Base-by-base conservation (phyloP, 1,140 invertebrate genomes). In the Stegodyphus mimosarum region DNA sequence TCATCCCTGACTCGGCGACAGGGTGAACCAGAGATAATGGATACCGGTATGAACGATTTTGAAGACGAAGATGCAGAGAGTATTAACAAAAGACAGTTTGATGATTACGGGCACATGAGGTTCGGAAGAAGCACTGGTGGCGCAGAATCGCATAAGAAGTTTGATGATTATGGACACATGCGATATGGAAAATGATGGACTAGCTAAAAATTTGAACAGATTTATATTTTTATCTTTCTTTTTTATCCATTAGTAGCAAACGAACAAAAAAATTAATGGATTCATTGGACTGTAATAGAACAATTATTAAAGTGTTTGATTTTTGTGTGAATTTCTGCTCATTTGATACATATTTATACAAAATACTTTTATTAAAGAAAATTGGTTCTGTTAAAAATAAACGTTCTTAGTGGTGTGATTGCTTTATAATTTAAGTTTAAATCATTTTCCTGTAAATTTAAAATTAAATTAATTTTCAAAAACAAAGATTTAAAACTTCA, bases 161-260 rank as follows among this genome's bases (percentile, higher is more conserved):
- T 93, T 88, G 93, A 94, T 87, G 93, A 94, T 88, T 94, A 94
- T 85, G 94, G 94, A 2, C 93, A 94, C 88, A 91, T 94, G 89
- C 90, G 94, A 87, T 94, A 94, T 88, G 94, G 94, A 66, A 86
- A 87, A 63, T 33, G 33, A 33, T 33, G 33, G 33, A 33, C 33
- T 52, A 53, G 33, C 7, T 13, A 10, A 72, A n/a, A 13, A 71
- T 33, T 9, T 17, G 6, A 67, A 17, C 51, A 50, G 49, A 51
- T 15, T 72, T 72, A n/a, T 15, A 15, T 72, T 7, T 72, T 49
- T 51, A 7, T 33, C 52, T 70, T 50, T 48, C 15, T 72, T 72
- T 72, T 52, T n/a, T 72, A 72, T 33, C 33, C 33, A 3, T 33
- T 33, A 33, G 33, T 33, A 33, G 33, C 33, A 33, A 33, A 33